A percentile compares a stretch with the other conserved stretches of the same genome.
Evolutionary conservation across 1,140 invertebrate genomes (phyloP).

Genomic region (Nasonia longicornis): DNA sequence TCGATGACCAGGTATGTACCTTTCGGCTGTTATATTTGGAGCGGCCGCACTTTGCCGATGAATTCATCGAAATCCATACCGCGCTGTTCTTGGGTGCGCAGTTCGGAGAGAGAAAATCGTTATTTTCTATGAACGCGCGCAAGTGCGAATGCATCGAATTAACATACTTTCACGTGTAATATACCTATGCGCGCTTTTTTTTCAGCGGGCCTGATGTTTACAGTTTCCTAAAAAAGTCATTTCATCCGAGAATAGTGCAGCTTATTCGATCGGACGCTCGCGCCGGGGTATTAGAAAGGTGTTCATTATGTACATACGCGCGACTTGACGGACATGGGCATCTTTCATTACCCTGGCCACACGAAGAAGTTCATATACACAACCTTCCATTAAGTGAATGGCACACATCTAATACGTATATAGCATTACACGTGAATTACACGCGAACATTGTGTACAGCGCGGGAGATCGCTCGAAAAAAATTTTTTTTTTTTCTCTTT

Average conservation of each 20-base stretch:
- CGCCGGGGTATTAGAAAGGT: conserved; percentile 18
- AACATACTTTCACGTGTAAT: background rate
- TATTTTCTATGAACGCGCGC: background rate
- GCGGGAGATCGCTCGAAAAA: background rate
- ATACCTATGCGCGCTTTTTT: background rate
- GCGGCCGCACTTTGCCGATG: background rate
- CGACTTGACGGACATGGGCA: background rate
- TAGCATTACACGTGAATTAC: background rate
- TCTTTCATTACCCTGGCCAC: background rate
- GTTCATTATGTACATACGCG: conserved; percentile 13
- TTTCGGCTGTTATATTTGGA: background rate
- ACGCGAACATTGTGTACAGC: background rate
- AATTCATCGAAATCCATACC: background rate
- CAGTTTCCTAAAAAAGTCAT: background rate
- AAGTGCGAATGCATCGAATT: background rate
- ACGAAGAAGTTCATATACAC: background rate
- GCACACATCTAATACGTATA: background rate
- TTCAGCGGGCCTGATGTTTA: background rate
- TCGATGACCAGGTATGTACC: background rate
- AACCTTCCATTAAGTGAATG: conserved; percentile 1
- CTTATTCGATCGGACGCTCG: background rate
- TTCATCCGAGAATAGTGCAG: background rate
- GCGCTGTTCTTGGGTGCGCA: background rate
- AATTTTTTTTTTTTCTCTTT: background rate
- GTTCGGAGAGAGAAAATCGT: background rate